phyloP scores from a whole-genome alignment of 2,888 invertebrate species.

The Nomada fabriciana region DNA sequence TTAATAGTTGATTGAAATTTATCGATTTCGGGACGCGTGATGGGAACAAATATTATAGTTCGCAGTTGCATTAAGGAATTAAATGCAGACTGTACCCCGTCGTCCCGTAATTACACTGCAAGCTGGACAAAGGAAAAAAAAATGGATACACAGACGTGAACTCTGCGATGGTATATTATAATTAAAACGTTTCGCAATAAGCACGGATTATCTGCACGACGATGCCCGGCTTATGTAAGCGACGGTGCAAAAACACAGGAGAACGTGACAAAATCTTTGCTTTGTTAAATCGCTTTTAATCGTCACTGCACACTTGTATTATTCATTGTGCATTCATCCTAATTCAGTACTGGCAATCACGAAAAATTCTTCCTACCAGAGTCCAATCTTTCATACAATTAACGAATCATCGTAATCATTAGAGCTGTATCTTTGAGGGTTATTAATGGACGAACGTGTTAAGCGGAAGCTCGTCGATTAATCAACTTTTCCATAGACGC shows the following conservation, averaged over 20 bases:
- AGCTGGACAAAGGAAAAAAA: neutral
- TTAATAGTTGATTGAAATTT: too few species aligned
- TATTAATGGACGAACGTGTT: neutral
- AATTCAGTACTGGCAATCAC: too few species aligned
- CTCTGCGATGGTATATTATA: neutral
- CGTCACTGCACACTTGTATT: too few species aligned
- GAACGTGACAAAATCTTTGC: neutral
- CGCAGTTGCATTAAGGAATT: neutral
- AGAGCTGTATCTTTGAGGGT: neutral
- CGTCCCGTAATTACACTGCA: neutral
- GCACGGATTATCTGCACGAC: neutral
- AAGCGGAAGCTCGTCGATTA: neutral
- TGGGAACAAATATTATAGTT: neutral
- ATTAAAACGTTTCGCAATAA: conserved; percentile 27
- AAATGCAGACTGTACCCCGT: too few species aligned
- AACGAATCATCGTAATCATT: neutral
- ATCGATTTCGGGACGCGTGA: too few species aligned
- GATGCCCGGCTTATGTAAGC: conserved; percentile 13
- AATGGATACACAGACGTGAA: neutral
- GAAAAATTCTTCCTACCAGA: too few species aligned
- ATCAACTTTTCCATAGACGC: neutral
- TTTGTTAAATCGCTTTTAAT: too few species aligned
- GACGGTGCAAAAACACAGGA: neutral
- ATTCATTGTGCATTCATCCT: too few species aligned
- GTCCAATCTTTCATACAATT: neutral